Percentiles rank a stretch among this genome's conserved stretches.
Evolutionary conservation across 1,140 invertebrate genomes (phyloP).

Genomic region (Pygmarrhopalites habei): DNA sequence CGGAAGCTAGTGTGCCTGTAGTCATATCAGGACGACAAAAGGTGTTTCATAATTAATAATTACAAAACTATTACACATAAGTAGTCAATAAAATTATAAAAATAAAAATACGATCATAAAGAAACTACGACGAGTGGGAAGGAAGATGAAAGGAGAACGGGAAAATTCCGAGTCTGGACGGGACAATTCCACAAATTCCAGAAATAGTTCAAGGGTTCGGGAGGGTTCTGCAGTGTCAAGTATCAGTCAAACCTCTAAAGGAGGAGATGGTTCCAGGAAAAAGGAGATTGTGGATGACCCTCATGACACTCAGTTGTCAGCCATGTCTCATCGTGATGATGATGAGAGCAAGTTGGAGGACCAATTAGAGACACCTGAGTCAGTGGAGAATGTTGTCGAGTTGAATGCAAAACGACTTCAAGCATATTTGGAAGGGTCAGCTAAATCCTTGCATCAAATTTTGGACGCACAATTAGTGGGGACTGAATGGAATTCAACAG

Average conservation of each 20-base stretch:
- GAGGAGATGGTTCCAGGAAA: neutral
- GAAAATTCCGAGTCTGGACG: too few relatives aligned
- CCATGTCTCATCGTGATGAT: neutral
- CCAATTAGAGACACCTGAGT: neutral
- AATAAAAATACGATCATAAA: too few relatives aligned
- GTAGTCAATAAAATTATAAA: too few relatives aligned
- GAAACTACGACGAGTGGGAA: too few relatives aligned
- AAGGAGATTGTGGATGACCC: constrained; percentile 16
- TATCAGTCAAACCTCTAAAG: neutral
- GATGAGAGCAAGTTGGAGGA: neutral
- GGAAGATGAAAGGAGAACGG: too few relatives aligned
- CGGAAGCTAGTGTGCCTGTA: neutral
- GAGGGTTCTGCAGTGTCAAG: neutral
- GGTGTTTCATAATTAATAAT: too few relatives aligned
- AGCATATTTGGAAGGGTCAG: neutral
- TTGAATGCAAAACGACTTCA: constrained; percentile 3
- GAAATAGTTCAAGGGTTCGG: too few relatives aligned
- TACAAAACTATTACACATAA: too few relatives aligned
- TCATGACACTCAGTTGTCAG: constrained; percentile 30
- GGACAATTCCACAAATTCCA: too few relatives aligned
- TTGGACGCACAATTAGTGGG: constrained; percentile 21
- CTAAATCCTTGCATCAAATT: constrained; percentile 18
- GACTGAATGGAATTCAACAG: constrained; percentile 23
- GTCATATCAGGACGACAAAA: neutral
- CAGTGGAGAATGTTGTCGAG: neutral